phyloP scores from a whole-genome alignment of 2,888 invertebrate species.

The Diadromus collaris region DNA sequence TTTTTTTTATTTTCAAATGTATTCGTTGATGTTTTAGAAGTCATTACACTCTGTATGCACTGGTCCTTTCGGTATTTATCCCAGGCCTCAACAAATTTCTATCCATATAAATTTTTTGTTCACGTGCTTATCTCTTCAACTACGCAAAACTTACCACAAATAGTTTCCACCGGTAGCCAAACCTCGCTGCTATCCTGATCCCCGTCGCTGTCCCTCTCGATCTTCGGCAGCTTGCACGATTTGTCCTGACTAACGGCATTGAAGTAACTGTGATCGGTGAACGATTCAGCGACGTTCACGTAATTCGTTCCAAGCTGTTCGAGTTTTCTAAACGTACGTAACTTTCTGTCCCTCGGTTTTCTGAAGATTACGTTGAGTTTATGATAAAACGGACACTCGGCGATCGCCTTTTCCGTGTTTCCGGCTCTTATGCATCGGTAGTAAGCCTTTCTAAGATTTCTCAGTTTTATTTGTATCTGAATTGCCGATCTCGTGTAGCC shows the following conservation, averaged over 20 bases:
- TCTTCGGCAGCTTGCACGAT: neutral
- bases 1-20: no score
- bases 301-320: slow-evolving; percentile 49
- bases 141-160: slow-evolving; percentile 63
- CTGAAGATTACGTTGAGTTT: slow-evolving; percentile 66
- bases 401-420: slow-evolving; percentile 54
- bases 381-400: slow-evolving; percentile 67
- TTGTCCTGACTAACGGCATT: slow-evolving; percentile 12
- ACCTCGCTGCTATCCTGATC: slow-evolving; percentile 31
- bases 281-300: slow-evolving; percentile 52
- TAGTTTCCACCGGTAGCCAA: slow-evolving; percentile 69
- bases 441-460: slow-evolving; percentile 64
- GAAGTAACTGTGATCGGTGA: slow-evolving; percentile 61
- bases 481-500: slow-evolving; percentile 64
- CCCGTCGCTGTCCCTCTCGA: slow-evolving; percentile 13
- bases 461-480: slow-evolving; percentile 68
- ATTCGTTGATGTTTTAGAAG: no score
- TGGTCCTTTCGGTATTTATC: no score
- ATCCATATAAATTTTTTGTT: no score
- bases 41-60: no score
- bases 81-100: no score
- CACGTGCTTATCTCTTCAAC: no score
- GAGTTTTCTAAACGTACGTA: slow-evolving; percentile 28
- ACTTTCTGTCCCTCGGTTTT: slow-evolving; percentile 36
- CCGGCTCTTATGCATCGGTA: slow-evolving; percentile 62